These are phyloP conservation scores for Leptodactylus fallax DNA, from an alignment of 2,797 vertebrate genomes.

Conservation along the genomic window DNA sequence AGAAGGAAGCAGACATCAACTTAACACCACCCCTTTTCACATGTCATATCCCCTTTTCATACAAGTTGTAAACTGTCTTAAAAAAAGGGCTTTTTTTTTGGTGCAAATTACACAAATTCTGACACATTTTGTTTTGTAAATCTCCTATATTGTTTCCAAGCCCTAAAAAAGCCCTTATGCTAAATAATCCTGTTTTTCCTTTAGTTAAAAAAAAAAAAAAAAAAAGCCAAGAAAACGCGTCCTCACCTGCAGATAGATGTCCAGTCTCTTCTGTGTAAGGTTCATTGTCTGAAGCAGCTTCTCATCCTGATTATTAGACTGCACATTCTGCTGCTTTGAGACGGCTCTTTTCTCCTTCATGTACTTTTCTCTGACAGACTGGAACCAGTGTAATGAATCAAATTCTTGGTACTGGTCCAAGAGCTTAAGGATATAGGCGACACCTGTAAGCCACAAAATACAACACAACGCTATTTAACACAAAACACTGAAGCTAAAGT, in stretches of 20 bases:
- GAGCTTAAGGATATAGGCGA: constrained; percentile 98
- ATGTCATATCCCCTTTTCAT: too few relatives aligned
- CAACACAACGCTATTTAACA: too few relatives aligned
- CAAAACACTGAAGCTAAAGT: not conserved
- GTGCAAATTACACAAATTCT: too few relatives aligned
- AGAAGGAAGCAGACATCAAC: too few relatives aligned
- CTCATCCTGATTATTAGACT: constrained; percentile 90
- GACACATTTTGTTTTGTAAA: too few relatives aligned
- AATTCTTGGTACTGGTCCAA: constrained; percentile 98
- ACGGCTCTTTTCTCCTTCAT: constrained; percentile 91
- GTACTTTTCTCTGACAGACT: constrained; percentile 96
- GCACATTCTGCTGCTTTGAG: constrained; percentile 92
- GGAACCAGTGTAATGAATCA: constrained; percentile 99
- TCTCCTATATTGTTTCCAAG: too few relatives aligned
- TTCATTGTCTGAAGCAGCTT: constrained; percentile 98
- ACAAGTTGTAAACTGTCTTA: too few relatives aligned
- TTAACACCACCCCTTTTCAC: too few relatives aligned
- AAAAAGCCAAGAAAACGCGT: not conserved
- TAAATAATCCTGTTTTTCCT: too few relatives aligned
- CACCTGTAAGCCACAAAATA: constrained; percentile 80
- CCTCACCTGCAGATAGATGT: constrained; percentile 91
- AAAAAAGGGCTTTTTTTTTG: too few relatives aligned
- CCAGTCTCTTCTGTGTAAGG: constrained; percentile 95
- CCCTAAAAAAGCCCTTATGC: too few relatives aligned
- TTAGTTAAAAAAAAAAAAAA: too few relatives aligned